Evolutionary conservation across 2,888 invertebrate genomes (phyloP).

Genomic region (Drosophila greeni): DNA sequence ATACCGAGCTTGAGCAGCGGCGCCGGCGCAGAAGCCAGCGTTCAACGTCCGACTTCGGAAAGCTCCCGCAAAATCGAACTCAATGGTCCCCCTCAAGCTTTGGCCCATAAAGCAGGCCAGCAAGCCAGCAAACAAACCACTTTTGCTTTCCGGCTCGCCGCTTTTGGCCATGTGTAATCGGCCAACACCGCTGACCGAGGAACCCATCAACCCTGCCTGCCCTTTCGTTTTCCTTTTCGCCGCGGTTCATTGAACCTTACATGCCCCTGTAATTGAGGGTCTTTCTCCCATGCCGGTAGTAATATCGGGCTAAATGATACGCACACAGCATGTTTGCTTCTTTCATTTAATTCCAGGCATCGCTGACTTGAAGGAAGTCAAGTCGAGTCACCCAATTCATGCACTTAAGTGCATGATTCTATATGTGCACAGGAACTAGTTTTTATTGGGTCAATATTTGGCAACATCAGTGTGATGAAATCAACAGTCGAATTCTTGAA

Average conservation of each 20-base stretch:
- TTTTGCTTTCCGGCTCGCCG: constrained; percentile 60
- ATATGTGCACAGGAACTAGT: constrained; percentile 26
- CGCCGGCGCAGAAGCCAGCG: constrained; percentile 42
- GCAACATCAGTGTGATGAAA: constrained; percentile 25
- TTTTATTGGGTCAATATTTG: constrained; percentile 34
- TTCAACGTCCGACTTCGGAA: constrained; percentile 11
- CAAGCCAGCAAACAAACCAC: constrained; percentile 32
- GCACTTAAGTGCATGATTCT: constrained; percentile 14
- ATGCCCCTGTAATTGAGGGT: constrained; percentile 48
- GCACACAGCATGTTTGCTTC: background rate
- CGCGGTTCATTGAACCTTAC: constrained; percentile 58
- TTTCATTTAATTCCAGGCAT: constrained; percentile 1
- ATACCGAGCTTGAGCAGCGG: constrained; percentile 57
- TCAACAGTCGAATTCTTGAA: constrained; percentile 15
- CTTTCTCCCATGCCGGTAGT: constrained; percentile 12
- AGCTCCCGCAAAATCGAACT: constrained; percentile 24
- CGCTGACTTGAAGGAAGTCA: constrained; percentile 21
- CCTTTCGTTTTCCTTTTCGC: constrained; percentile 43
- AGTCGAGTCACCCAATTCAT: background rate
- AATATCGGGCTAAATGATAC: constrained; percentile 3
- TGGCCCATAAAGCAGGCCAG: constrained; percentile 54
- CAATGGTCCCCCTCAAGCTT: constrained; percentile 46
- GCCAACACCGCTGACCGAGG: constrained; percentile 24
- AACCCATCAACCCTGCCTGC: constrained; percentile 57
- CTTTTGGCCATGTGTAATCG: constrained; percentile 48